These are phyloP conservation scores for Dione vanillae DNA, from an alignment of 2,888 invertebrate species.

Conservation along the genomic window DNA sequence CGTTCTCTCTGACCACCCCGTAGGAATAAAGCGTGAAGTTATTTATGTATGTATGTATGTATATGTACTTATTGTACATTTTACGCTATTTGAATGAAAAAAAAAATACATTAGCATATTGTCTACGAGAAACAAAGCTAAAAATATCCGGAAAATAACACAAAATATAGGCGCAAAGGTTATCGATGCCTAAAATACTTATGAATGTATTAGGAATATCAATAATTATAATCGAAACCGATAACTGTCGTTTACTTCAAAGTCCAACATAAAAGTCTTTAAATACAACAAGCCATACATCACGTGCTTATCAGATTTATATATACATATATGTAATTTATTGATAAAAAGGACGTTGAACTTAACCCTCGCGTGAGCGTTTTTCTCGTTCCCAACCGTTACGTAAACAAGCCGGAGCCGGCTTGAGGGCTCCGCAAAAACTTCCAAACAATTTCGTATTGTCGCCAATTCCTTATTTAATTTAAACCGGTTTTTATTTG, in stretches of 20 bases:
- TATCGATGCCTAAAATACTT: neutral
- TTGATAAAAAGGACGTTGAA: constrained; percentile 34
- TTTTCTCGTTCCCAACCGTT: constrained; percentile 28
- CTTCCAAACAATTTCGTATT: constrained; percentile 14
- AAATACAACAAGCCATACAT: neutral
- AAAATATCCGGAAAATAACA: too few relatives aligned
- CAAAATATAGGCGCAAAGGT: neutral
- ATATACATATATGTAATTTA: constrained; percentile 3
- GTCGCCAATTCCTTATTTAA: constrained; percentile 32
- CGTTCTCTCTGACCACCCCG: too few relatives aligned
- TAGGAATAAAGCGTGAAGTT: too few relatives aligned
- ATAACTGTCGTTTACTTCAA: neutral
- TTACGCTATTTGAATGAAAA: too few relatives aligned
- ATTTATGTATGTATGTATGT: too few relatives aligned
- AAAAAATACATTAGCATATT: too few relatives aligned
- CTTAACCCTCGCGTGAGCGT: constrained; percentile 34
- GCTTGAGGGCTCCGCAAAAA: constrained; percentile 26
- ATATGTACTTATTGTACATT: too few relatives aligned
- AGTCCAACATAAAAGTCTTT: neutral
- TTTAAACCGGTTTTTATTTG: constrained; percentile 24
- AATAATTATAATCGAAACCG: neutral
- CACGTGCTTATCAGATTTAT: constrained; percentile 19
- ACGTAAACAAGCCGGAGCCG: constrained; percentile 32
- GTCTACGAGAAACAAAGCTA: too few relatives aligned
- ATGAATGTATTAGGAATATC: neutral